phyloP scores from a whole-genome alignment of 2,113 vertebrate genomes.

The Cyprinus carpio region DNA sequence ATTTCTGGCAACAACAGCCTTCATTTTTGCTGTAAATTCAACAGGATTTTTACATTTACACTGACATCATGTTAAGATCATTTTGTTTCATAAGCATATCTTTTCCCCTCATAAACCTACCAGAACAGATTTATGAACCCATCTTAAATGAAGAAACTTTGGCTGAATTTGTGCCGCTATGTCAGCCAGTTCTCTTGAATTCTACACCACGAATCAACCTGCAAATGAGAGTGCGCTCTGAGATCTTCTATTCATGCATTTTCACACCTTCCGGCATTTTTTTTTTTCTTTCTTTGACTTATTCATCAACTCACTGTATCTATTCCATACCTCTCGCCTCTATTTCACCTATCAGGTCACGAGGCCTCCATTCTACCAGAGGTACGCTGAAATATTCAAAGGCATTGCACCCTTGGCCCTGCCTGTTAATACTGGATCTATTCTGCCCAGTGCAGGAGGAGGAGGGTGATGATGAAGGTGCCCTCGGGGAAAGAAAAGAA shows the following conservation, averaged over 20 bases:
- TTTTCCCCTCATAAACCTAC: not conserved
- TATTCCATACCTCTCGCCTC: constrained; percentile 67
- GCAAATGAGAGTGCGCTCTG: constrained; percentile 44
- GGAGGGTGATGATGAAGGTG: constrained; percentile 50
- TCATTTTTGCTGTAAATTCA: no score
- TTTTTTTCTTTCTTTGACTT: constrained; percentile 61
- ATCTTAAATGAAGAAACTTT: not conserved
- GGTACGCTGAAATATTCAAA: constrained; percentile 80
- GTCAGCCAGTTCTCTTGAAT: constrained; percentile 43
- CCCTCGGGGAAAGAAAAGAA: constrained; percentile 34
- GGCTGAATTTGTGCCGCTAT: not conserved
- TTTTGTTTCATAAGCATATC: no score
- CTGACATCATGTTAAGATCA: no score
- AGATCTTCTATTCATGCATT: constrained; percentile 61
- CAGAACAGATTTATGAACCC: not conserved
- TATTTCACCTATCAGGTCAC: constrained; percentile 71
- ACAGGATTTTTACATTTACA: not conserved
- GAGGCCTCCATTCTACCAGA: constrained; percentile 71
- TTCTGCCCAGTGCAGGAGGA: constrained; percentile 38
- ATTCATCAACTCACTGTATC: constrained; percentile 75
- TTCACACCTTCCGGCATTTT: constrained; percentile 70
- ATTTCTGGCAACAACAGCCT: no score
- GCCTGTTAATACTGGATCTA: constrained; percentile 69
- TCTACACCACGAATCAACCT: constrained; percentile 28
- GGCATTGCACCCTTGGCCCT: constrained; percentile 67